Evolutionary conservation across 1,140 invertebrate species (phyloP).

Genomic region (Cotesia typhae): DNA sequence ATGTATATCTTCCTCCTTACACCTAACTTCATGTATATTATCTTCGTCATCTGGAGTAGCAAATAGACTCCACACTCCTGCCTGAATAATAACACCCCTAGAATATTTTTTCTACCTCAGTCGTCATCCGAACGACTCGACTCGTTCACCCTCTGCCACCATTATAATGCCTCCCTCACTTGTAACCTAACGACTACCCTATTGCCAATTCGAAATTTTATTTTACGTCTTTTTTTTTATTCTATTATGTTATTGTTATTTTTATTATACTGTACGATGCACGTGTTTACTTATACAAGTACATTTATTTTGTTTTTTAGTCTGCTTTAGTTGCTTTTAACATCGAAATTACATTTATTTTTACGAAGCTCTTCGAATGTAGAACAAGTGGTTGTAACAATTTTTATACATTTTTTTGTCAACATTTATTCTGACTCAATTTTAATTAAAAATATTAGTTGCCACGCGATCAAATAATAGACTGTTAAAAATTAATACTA

Average conservation of each 20-base stretch:
- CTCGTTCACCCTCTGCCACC: background rate
- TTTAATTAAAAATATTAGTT: too few species aligned
- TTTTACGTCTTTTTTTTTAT: conserved; percentile 13
- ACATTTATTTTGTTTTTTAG: conserved; percentile 4
- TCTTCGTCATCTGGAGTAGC: conserved; percentile 10
- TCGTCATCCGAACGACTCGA: conserved; percentile 10
- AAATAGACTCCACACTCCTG: background rate
- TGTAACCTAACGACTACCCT: conserved; percentile 11
- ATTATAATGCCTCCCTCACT: conserved; percentile 15
- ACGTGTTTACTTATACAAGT: background rate
- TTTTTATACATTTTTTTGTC: too few species aligned
- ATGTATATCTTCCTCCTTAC: conserved; percentile 3
- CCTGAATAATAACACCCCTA: conserved; percentile 23
- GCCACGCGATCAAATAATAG: too few species aligned
- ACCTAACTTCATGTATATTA: background rate
- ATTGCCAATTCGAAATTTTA: conserved; percentile 28
- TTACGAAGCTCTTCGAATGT: too few species aligned
- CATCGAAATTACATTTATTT: too few species aligned
- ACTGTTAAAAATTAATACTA: too few species aligned
- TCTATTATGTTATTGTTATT: background rate
- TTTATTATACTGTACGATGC: background rate
- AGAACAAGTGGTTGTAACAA: too few species aligned
- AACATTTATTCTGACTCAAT: too few species aligned
- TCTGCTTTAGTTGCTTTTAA: background rate
- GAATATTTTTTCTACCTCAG: conserved; percentile 9